phyloP scores from a whole-genome alignment of 2,797 vertebrate genomes.

The Nothura maculosa region DNA sequence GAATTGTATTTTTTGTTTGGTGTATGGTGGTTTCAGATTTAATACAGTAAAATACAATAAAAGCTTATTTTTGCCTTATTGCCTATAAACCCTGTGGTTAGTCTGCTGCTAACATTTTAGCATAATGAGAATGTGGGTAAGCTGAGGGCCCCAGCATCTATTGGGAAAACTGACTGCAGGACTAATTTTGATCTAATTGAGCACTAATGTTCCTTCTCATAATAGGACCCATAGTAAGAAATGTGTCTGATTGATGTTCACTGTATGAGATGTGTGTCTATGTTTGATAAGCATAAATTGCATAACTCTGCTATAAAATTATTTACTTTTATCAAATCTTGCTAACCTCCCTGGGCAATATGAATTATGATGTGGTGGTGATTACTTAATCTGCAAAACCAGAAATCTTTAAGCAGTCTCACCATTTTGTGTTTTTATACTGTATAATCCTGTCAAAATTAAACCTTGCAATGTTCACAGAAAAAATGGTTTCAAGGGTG shows the following conservation, averaged over 20 bases:
- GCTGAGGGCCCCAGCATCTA: background rate
- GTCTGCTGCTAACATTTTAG: background rate
- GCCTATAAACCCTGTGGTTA: background rate
- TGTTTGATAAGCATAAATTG: constrained; percentile 59
- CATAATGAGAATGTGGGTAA: background rate
- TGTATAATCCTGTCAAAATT: background rate
- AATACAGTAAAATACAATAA: background rate
- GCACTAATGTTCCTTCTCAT: background rate
- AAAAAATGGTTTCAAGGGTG: background rate
- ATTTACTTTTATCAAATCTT: constrained; percentile 67
- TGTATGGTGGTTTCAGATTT: background rate
- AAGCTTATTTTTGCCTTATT: background rate
- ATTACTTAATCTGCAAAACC: constrained; percentile 37
- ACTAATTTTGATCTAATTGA: constrained; percentile 50
- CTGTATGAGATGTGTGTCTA: constrained; percentile 37
- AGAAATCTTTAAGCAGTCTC: background rate
- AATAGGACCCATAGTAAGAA: constrained; percentile 21
- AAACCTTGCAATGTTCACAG: background rate
- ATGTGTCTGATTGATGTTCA: constrained; percentile 12
- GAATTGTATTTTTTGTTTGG: background rate
- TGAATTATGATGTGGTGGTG: constrained; percentile 36
- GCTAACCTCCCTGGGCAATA: constrained; percentile 11
- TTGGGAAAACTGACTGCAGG: constrained; percentile 32
- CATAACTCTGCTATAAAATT: constrained; percentile 27
- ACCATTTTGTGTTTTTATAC: background rate